Conservation (phyloP, 1,140 invertebrate species). For the Hormaphis cornu region DNA sequence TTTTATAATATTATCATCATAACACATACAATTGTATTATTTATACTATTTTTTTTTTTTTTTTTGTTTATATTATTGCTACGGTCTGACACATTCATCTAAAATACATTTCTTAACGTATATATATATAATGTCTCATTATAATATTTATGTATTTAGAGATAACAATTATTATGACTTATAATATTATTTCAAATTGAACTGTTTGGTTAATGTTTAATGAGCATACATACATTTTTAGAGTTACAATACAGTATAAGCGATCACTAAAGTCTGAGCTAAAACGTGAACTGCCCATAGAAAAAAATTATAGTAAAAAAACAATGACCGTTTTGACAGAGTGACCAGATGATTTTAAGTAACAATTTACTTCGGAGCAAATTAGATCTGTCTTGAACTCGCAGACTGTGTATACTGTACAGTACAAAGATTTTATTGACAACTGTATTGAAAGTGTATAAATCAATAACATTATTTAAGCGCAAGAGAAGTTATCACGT, state of each 20-base stretch:
- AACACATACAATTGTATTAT: background rate
- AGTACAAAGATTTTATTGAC: no score
- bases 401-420: no score
- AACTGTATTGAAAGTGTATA: no score
- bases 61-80: constrained; percentile 23
- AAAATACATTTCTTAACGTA: constrained; percentile 7
- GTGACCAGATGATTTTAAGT: no score
- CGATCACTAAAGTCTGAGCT: background rate
- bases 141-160: background rate
- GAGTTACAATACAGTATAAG: background rate
- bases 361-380: no score
- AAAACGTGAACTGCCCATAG: background rate
- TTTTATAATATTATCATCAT: background rate
- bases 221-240: constrained; percentile 4
- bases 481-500: no score
- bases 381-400: no score
- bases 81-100: background rate
- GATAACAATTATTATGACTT: constrained; percentile 7
- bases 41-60: background rate
- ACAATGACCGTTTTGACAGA: no score
- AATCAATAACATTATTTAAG: no score
- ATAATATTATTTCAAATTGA: background rate
- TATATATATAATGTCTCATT: background rate
- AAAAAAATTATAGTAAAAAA: no score
- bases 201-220: constrained; percentile 11